phyloP scores from a whole-genome alignment of 2,888 invertebrate genomes.

The Scotopteryx bipunctaria region DNA sequence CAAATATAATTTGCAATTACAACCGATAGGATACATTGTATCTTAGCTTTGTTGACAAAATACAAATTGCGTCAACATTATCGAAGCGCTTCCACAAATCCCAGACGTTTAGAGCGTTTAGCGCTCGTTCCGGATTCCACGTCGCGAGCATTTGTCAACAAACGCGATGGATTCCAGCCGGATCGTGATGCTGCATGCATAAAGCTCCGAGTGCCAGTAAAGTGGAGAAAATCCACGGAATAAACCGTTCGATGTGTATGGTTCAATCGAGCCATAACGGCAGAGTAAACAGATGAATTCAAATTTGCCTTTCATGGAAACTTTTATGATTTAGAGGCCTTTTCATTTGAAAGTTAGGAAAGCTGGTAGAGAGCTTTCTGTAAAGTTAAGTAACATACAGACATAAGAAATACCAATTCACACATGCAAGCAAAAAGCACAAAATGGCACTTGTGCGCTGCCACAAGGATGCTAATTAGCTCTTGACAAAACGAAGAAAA shows the following conservation, averaged over 20 bases:
- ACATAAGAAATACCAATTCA: not conserved
- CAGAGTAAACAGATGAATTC: no score
- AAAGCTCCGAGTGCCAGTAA: not conserved
- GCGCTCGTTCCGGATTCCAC: slow-evolving; percentile 17
- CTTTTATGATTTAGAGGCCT: no score
- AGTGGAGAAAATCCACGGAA: not conserved
- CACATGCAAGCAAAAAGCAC: not conserved
- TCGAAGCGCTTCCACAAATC: slow-evolving; percentile 4
- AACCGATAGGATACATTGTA: not conserved
- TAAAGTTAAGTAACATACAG: no score
- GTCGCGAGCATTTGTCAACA: slow-evolving; percentile 17
- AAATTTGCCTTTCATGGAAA: no score
- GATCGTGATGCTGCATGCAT: slow-evolving; percentile 19
- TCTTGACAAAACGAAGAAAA: not conserved
- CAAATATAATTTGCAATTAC: not conserved
- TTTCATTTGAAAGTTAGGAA: not conserved
- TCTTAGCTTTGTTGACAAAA: not conserved
- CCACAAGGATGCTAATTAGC: not conserved
- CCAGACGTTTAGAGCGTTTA: slow-evolving; percentile 22
- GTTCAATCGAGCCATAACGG: no score
- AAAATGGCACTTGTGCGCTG: not conserved
- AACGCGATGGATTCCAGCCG: slow-evolving; percentile 5
- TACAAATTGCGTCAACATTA: not conserved
- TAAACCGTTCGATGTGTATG: not conserved
- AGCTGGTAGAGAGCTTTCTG: not conserved